Conservation (phyloP, 1,140 invertebrate genomes). For the Neodiprion fabricii region DNA sequence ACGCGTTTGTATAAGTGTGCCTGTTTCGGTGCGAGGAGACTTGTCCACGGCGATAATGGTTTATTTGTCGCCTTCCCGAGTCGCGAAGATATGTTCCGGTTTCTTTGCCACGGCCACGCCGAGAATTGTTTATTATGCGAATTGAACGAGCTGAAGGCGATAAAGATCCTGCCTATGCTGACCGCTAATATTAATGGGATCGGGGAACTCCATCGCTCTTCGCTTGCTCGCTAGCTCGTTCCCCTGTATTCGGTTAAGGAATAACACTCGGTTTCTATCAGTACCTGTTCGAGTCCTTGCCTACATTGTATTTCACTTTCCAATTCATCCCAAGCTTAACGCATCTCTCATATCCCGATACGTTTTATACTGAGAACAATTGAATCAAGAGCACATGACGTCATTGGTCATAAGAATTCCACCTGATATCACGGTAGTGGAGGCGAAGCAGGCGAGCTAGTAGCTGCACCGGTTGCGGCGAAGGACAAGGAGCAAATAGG, state of each 20-base stretch:
- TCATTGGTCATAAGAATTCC: too few species aligned
- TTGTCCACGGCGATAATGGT: conserved; percentile 62
- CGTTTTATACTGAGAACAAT: background rate
- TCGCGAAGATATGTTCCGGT: conserved; percentile 59
- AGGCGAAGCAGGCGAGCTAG: too few species aligned
- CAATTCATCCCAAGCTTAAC: background rate
- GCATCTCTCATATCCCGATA: background rate
- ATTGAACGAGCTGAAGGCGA: conserved; percentile 59
- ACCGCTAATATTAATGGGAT: conserved; percentile 7
- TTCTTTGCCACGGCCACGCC: conserved; percentile 50
- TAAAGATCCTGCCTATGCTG: conserved; percentile 49
- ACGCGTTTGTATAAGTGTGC: conserved; percentile 41
- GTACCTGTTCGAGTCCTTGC: background rate
- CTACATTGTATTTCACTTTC: background rate
- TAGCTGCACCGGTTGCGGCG: too few species aligned
- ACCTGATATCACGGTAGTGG: too few species aligned
- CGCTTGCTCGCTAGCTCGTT: background rate
- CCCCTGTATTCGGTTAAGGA: background rate
- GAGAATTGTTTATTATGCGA: conserved; percentile 62
- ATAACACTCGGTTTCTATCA: background rate
- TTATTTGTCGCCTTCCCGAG: conserved; percentile 57
- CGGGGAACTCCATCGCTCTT: background rate
- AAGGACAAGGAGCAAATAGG: too few species aligned
- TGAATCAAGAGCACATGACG: background rate
- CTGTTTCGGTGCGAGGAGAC: conserved; percentile 56